Conservation (phyloP, 2,888 invertebrate genomes). For the Andrena haemorrhoa region DNA sequence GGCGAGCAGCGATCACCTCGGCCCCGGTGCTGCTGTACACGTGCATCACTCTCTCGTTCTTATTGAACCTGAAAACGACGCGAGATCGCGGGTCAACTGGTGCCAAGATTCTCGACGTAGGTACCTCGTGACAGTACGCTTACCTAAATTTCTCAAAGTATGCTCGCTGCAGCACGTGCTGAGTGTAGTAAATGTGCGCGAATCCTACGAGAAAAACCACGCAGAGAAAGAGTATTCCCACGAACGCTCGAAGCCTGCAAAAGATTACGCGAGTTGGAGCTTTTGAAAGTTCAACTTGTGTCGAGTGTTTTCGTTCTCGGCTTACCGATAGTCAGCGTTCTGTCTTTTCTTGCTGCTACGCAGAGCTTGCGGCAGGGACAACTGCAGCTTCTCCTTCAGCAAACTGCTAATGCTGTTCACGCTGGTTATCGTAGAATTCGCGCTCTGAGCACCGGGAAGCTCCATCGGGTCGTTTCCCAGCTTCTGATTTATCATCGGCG, state of each 20-base stretch:
- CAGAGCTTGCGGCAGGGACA: constrained; percentile 82
- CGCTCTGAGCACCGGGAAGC: constrained; percentile 88
- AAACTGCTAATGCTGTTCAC: constrained; percentile 94
- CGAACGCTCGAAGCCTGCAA: constrained; percentile 92
- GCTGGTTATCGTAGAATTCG: constrained; percentile 92
- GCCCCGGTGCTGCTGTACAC: constrained; percentile 90
- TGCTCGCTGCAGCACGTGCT: constrained; percentile 92
- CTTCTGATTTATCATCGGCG: constrained; percentile 86
- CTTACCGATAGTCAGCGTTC: constrained; percentile 82
- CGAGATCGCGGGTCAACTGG: not conserved
- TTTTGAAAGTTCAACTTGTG: constrained; percentile 79
- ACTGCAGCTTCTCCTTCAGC: constrained; percentile 93
- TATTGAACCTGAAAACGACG: constrained; percentile 88
- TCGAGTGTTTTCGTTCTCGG: not conserved
- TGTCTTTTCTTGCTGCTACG: constrained; percentile 81
- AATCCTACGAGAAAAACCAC: constrained; percentile 93
- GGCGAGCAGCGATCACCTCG: constrained; percentile 89
- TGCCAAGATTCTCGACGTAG: too few species aligned
- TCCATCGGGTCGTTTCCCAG: constrained; percentile 86
- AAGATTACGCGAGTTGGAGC: constrained; percentile 17
- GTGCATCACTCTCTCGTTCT: constrained; percentile 90
- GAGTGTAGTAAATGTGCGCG: constrained; percentile 93
- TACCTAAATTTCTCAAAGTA: constrained; percentile 92
- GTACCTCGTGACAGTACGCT: not conserved
- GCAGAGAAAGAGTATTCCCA: constrained; percentile 92